Evolutionary conservation across 2,888 invertebrate species (phyloP).

Genomic region (Labia minor): DNA sequence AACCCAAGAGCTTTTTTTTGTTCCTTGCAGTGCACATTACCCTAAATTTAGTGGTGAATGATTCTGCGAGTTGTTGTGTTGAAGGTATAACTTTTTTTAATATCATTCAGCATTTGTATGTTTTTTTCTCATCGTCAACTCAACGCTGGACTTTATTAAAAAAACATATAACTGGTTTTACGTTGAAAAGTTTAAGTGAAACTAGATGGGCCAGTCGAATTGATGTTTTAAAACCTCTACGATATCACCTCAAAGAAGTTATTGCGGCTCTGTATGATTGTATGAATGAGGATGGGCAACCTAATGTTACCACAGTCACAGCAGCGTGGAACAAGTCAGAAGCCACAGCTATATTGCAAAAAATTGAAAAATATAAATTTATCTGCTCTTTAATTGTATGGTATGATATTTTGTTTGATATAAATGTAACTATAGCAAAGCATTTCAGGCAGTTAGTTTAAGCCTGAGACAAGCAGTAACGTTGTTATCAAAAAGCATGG

Average conservation of each 20-base stretch:
- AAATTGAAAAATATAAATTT: slow-evolving; percentile 24
- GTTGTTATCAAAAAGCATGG: slow-evolving; percentile 18
- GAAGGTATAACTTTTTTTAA: background rate
- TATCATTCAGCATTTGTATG: slow-evolving; percentile 22
- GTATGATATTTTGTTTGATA: slow-evolving; percentile 21
- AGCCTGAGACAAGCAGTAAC: slow-evolving; percentile 13
- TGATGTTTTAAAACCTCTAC: slow-evolving; percentile 23
- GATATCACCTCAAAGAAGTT: slow-evolving; percentile 23
- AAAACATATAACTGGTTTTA: slow-evolving; percentile 23
- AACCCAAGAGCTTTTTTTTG: background rate
- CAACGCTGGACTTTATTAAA: slow-evolving; percentile 23
- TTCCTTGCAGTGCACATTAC: background rate
- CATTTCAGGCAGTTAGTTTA: slow-evolving; percentile 21
- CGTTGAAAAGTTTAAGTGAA: slow-evolving; percentile 25
- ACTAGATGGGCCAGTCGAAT: slow-evolving; percentile 26
- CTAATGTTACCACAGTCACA: no score
- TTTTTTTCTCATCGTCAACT: slow-evolving; percentile 22
- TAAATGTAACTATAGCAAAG: slow-evolving; percentile 23
- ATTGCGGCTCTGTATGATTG: background rate
- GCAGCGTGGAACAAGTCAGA: background rate
- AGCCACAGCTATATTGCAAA: slow-evolving; percentile 14
- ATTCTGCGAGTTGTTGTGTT: background rate
- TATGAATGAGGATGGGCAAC: background rate
- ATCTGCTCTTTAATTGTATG: slow-evolving; percentile 24
- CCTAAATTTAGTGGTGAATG: background rate